Percentiles rank a stretch among this genome's conserved stretches.
phyloP scores from a whole-genome alignment of 2,113 vertebrate species.

The Elachura formosa region DNA sequence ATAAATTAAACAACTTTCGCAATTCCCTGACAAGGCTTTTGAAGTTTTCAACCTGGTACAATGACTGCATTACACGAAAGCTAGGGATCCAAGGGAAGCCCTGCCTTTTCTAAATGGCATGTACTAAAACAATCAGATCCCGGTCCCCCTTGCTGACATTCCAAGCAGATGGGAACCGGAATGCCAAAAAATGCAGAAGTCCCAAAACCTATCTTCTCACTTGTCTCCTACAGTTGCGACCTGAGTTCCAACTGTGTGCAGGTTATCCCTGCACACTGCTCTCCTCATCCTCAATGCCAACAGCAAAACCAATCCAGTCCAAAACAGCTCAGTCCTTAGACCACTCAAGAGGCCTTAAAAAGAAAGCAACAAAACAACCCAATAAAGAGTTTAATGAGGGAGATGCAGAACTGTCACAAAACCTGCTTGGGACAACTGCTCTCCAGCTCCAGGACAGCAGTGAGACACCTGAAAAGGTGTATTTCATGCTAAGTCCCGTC shows the following conservation, averaged over 20 bases:
- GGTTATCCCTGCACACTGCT: not conserved
- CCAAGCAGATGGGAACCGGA: not conserved
- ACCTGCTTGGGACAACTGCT: not conserved
- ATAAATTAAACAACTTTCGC: not conserved
- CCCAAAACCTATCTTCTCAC: not conserved
- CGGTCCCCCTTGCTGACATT: not conserved
- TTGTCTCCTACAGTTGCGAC: not conserved
- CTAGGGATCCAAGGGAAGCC: not conserved
- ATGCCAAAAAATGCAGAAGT: not conserved
- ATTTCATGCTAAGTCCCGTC: not conserved
- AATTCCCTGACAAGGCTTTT: rapidly evolving
- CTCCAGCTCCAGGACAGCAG: not conserved
- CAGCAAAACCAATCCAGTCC: not conserved
- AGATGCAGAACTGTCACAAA: not conserved
- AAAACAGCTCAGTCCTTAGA: not conserved
- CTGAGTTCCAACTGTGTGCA: not conserved
- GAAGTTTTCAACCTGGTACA: not conserved
- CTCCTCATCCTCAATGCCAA: not conserved
- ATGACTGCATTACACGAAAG: not conserved
- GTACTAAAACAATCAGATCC: not conserved
- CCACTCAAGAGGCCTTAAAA: not conserved
- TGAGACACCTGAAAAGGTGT: not conserved
- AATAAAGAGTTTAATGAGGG: not conserved
- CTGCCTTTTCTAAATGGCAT: not conserved
- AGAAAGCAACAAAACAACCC: not conserved